Evolutionary conservation across 2,888 invertebrate species (phyloP), one percentile per base, ranked within the genome.

Genomic region (Lottia gigantea): DNA sequence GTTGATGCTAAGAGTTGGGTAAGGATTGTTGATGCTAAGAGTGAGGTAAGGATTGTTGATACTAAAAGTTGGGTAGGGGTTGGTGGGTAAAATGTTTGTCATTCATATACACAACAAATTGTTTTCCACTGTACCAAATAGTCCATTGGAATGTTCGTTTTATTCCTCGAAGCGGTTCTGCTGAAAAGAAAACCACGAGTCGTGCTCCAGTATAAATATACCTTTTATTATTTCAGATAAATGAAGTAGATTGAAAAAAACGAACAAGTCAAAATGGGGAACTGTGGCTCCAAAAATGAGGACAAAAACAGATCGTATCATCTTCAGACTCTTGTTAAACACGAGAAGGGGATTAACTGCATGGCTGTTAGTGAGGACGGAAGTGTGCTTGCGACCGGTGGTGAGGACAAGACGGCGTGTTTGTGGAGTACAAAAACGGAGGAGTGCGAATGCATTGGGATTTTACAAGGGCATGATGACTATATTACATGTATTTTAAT

Each of bases 321-420:
- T 2, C 64, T 87, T n/a, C 86, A 88, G 74, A 82, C 83, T 11
- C 77, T 88, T 7, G 78, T 74, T 0, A 89, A 89, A 16, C 90
- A 90, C 77, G 85, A 85, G 61, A 83, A 84, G 3, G 89, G 89
- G 14, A 88, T 91, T 76, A 91, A 91, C 81, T 90, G 90, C 78
- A 89, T 90, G 88, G 87, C 88, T 0, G 80, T 90, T 3, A 90
- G 89, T 70, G 90, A 90, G 69, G 90, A 91, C 77, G 86, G 86
- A 3, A 89, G 90, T 14, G 87, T 91, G 1, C 80, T 91, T 49
- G 89, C 89, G 0, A 90, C 90, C 2, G 90, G 90, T 12, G 88
- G 89, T 26, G 91, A 91, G 71, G 90, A 90, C 78, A 84, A 83
- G 74, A 89, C 89, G 0, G 88, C 88, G 1, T 77, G 90, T 26